A percentile compares a stretch with the other conserved stretches of the same genome.
Evolutionary conservation across 2,797 vertebrate species (phyloP).

Genomic region (Siniperca undulata): DNA sequence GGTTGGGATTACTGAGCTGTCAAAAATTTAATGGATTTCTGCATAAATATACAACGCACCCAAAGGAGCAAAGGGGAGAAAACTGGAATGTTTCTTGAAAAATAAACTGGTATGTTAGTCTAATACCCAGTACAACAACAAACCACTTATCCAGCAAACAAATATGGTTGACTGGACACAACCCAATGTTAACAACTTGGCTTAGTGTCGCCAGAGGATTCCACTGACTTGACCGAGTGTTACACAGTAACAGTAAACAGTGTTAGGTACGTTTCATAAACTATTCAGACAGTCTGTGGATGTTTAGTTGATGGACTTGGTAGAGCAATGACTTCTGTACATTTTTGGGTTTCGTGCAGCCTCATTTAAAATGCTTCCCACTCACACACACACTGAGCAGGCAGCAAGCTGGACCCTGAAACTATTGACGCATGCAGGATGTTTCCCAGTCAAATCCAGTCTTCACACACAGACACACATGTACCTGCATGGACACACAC

Average conservation of each 20-base stretch:
- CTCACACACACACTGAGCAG: slow-evolving; percentile 16
- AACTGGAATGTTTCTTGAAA: slow-evolving; percentile 2
- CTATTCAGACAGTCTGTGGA: slow-evolving; percentile 1
- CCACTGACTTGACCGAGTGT: slow-evolving; percentile 40
- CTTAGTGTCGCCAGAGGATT: slow-evolving; percentile 46
- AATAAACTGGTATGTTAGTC: slow-evolving; percentile 17
- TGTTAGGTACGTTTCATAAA: slow-evolving; percentile 11
- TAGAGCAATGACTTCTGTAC: not conserved
- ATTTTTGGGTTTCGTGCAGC: slow-evolving; percentile 8
- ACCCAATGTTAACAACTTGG: slow-evolving; percentile 32
- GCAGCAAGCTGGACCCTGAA: slow-evolving; percentile 23
- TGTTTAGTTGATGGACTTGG: not conserved
- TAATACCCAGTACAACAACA: slow-evolving; percentile 20
- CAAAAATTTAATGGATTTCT: not conserved
- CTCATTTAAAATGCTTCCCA: slow-evolving; percentile 9
- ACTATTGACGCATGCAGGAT: slow-evolving; percentile 49
- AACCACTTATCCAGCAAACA: slow-evolving; percentile 32
- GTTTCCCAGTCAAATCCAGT: slow-evolving; percentile 24
- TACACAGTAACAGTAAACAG: slow-evolving; percentile 31
- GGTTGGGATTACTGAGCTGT: not conserved
- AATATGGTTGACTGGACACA: slow-evolving; percentile 33
- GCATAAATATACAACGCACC: not conserved
- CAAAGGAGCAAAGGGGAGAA: slow-evolving; percentile 1
- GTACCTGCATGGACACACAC: slow-evolving; percentile 14
- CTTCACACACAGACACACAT: slow-evolving; percentile 12